Base-by-base conservation (phyloP, 1,140 invertebrate genomes). In the Saccostrea cuccullata region DNA sequence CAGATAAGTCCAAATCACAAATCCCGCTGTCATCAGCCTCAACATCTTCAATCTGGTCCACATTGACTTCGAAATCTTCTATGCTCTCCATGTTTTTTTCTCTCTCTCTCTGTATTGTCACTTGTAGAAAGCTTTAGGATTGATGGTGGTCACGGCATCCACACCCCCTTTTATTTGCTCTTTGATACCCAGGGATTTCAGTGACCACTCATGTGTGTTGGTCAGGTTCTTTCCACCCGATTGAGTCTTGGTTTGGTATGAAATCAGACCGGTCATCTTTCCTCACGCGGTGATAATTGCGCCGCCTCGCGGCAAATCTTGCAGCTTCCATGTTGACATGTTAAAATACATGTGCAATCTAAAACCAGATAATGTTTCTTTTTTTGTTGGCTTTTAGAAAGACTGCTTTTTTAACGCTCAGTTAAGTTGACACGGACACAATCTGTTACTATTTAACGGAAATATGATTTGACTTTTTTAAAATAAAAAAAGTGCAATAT, bases 21-120 rank as follows among this genome's bases (percentile, higher is more conserved):
- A 56, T 55, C 12, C 82, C 82, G 17, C 82, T 60, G 30, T 88
- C 87, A 30, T 55, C 64, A 11, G 15, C 55, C 36, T 88, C 87
- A 2, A 8, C 36, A 30, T 73, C 70, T 26, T 73, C 70, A 26
- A 73, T 6, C 0, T 26, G 30, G 70, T 73, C 70, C 30, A 73
- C 70, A 36, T 73, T 73, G 9, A 73, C 12, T 36, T 73, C 70
- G 13, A 36, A 73, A 30, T 73, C 70, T 30, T 30, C 70, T 5
- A 30, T 26, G 15, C 70, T 73, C 26, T 26, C 70, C 70, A 73
- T 73, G 4, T 73, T 13, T 30, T n/a, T n/a, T n/a, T n/a, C n/a
- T n/a, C n/a, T n/a, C n/a, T 15, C 11, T 73, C 15, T 73, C 9
- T 20, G 30, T 36, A 30, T 30, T 13, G 26, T 30, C 70, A 73